Base-by-base conservation (phyloP, 1,140 invertebrate genomes). In the Magallana gigas region DNA sequence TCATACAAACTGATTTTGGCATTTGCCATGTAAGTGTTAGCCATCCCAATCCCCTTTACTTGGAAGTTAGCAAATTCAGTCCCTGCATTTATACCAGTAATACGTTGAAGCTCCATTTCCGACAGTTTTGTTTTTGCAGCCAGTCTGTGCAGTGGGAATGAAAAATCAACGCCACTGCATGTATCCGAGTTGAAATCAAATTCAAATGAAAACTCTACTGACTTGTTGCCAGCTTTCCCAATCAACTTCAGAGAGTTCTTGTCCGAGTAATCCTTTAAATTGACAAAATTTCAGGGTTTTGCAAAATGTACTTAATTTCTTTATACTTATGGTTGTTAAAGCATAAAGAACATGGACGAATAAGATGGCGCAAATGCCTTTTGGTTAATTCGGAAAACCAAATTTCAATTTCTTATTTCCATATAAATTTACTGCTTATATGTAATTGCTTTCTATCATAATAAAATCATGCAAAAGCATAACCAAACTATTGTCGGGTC, bases 101-200 rank as follows among this genome's bases (percentile, higher is more conserved):
- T n/a, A 12, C 14, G 56, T 12, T 83, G 16, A 5, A 83, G 36
- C 18, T 83, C 48, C 81, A 83, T 83, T n/a, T 57, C 56, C 14
- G 48, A 16, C 18, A 83, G 18, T 58, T 83, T 57, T 8, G 81
- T 18, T 16, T 83, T 83, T 57, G 81, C 81, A 57, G 81, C 81
- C 8, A 83, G 57, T 83, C 81, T 83, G 57, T 83, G 81, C 11
- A 83, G 81, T 12, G 81, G 81, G 16, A 9, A 57, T 8, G 81
- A 83, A 76, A 36, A 12, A 8, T 76, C 68, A 29, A 5, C 23
- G 36, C 11, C 11, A 4, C 2, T 76, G 29, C 68, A 8, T 12
- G 23, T 12, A 29, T 71, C 12, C 68, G 4, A 11, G 60, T 16
- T 64, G 16, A 71, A 29, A 71, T 76, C 68, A 76, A 76, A 36